A percentile compares a stretch with the other conserved stretches of the same genome.
Evolutionary conservation across 1,140 invertebrate species (phyloP).

Genomic region (Zaprionus camerounensis): DNA sequence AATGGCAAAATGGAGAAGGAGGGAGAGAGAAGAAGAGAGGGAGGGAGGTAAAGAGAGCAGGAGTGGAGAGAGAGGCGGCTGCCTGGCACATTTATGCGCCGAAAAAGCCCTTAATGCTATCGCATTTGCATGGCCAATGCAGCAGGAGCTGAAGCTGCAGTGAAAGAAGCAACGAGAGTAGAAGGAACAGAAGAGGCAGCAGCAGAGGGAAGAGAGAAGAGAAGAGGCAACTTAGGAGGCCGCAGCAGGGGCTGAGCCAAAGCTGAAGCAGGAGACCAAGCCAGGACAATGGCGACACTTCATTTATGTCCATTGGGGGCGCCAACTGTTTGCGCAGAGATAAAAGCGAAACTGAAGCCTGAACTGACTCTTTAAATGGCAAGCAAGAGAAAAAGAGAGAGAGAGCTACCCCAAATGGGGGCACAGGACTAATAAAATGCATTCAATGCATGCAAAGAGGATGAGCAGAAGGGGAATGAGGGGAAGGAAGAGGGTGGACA

Average conservation of each 20-base stretch:
- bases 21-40: neutral
- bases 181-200: slow-evolving; percentile 9
- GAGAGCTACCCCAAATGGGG: neutral
- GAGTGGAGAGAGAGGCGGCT: neutral
- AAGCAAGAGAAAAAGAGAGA: neutral
- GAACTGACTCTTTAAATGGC: slow-evolving; percentile 61
- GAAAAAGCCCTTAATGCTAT: slow-evolving; percentile 73
- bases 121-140: slow-evolving; percentile 58
- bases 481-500: neutral
- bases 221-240: slow-evolving; percentile 22
- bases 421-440: slow-evolving; percentile 35
- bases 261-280: neutral
- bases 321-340: slow-evolving; percentile 72
- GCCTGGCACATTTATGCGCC: slow-evolving; percentile 36
- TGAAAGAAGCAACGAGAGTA: slow-evolving; percentile 12
- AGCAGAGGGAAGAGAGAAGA: too few relatives aligned
- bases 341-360: slow-evolving; percentile 57
- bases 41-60: neutral
- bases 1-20: slow-evolving; percentile 23
- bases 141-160: neutral
- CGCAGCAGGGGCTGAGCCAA: neutral
- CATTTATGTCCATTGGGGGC: slow-evolving; percentile 66
- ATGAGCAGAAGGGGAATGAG: neutral
- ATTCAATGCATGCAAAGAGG: slow-evolving; percentile 19
- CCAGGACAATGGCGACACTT: slow-evolving; percentile 67